A percentile compares a stretch with the other conserved stretches of the same genome.
Conservation (phyloP, 2,113 vertebrate genomes). For the Tragelaphus scriptus region DNA sequence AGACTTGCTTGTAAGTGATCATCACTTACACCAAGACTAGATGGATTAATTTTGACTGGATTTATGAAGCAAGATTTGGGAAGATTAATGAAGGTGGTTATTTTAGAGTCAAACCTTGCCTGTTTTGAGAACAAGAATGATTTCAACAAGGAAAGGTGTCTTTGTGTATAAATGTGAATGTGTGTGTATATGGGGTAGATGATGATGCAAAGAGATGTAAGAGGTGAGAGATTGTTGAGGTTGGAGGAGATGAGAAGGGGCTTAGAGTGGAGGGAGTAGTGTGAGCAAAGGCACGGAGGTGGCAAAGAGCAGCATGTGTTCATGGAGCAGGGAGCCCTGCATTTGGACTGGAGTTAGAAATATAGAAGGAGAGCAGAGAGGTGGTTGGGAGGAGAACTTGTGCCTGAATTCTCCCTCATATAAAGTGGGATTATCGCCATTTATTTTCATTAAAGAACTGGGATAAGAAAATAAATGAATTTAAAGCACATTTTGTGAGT, state of each 20-base stretch:
- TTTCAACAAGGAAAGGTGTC: neutral
- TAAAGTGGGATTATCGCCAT: neutral
- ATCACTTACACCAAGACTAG: neutral
- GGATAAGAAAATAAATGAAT: neutral
- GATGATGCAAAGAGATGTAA: neutral
- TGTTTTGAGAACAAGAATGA: neutral
- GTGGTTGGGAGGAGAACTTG: neutral
- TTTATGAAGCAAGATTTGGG: neutral
- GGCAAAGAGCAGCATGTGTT: rapidly evolving
- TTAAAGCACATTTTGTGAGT: neutral
- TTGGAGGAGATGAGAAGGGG: neutral
- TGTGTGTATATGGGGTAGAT: neutral
- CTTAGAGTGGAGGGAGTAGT: no score
- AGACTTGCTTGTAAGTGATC: neutral
- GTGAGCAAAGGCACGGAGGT: neutral
- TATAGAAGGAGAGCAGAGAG: no score
- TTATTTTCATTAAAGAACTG: neutral
- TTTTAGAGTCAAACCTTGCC: neutral
- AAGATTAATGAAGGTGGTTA: neutral
- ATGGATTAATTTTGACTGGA: neutral
- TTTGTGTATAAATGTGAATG: neutral
- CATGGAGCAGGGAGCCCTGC: rapidly evolving
- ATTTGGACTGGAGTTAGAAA: no score
- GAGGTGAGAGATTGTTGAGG: neutral
- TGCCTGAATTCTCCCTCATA: neutral